Evolutionary conservation across 2,113 vertebrate genomes (phyloP).

Genomic region (Ochotona curzoniae): DNA sequence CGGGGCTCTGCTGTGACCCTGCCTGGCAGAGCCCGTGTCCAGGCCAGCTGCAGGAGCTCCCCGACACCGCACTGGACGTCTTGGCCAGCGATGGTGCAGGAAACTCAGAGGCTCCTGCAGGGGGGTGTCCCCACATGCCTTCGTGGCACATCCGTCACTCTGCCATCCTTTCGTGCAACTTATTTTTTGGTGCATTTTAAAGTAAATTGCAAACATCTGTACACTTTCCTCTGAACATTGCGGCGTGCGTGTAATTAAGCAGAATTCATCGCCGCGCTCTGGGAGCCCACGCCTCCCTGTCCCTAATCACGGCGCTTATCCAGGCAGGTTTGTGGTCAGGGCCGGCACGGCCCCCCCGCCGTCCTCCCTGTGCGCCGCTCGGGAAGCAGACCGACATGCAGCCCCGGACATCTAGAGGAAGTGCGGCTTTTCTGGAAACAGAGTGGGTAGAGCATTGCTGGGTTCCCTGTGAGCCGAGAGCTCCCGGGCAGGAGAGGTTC

Average conservation of each 20-base stretch:
- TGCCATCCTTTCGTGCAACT: neutral
- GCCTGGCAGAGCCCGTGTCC: too few relatives aligned
- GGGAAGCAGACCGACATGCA: slow-evolving; percentile 17
- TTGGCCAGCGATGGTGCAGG: too few relatives aligned
- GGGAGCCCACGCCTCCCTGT: neutral
- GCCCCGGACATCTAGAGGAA: slow-evolving; percentile 53
- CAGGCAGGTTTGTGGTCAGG: neutral
- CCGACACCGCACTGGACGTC: too few relatives aligned
- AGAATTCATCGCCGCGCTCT: slow-evolving; percentile 48
- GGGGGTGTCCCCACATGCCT: too few relatives aligned
- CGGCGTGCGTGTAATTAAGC: slow-evolving; percentile 48
- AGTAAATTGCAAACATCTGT: slow-evolving; percentile 73
- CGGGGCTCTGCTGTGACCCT: too few relatives aligned
- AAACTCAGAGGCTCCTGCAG: too few relatives aligned
- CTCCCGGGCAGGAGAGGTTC: neutral
- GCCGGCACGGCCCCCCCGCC: neutral
- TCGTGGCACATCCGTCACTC: neutral
- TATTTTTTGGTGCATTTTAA: slow-evolving; percentile 38
- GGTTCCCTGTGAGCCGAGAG: slow-evolving; percentile 51
- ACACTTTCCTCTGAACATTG: slow-evolving; percentile 43
- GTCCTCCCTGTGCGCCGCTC: neutral
- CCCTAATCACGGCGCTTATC: neutral
- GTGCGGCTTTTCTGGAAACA: slow-evolving; percentile 61
- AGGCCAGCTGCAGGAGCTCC: too few relatives aligned
- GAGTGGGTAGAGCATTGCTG: slow-evolving; percentile 73